Evolutionary conservation across 2,113 vertebrate genomes (phyloP), one percentile per base, ranked within the genome.

Genomic region (Salvelinus sp.): DNA sequence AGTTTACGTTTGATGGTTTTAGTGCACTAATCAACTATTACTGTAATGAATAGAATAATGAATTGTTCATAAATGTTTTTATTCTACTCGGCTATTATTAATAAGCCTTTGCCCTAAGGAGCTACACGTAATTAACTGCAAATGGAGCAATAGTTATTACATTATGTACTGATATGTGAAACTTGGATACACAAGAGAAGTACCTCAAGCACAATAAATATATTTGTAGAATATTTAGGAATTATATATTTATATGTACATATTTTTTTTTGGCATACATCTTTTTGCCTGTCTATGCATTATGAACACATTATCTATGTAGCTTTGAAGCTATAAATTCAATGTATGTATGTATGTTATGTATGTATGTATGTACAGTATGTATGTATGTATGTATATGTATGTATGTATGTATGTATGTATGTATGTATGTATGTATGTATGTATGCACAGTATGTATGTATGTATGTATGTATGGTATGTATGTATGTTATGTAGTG

Each of bases 21-120:
- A 54, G 54, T 23, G 23, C 54, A 76, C 25, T 22, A n/a, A 64
- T 71, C 10, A 64, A 70, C 14, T 68, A 62, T 76, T n/a, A 75
- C 22, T 54, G 60, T 60, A 58, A 27, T 75, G 68, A 54, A 54
- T 65, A 76, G 50, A 73, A 65, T 79, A 38, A 38, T 71, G 28
- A 73, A 33, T 50, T 77, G 10, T 60, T 47, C 1, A 66, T 64
- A 67, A 47, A 22, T 3, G 48, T n/a, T 66, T 22, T n/a, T 64
- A 67, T 62, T 79, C 50, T 68, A 73, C 44, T 74, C 58, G 63
- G 16, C 6, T 62, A 62, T 2, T 44, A 44, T 2, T 44, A 44
- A 44, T 76, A 73, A 74, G 38, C 78, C 75, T 86, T 72, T 83
- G 72, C 54, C 70, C 50, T 54, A 80, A 72, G 50, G 69, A 66